These are phyloP conservation scores for Polymixis lichenea DNA, from an alignment of 2,888 invertebrate genomes.

Conservation along the genomic window DNA sequence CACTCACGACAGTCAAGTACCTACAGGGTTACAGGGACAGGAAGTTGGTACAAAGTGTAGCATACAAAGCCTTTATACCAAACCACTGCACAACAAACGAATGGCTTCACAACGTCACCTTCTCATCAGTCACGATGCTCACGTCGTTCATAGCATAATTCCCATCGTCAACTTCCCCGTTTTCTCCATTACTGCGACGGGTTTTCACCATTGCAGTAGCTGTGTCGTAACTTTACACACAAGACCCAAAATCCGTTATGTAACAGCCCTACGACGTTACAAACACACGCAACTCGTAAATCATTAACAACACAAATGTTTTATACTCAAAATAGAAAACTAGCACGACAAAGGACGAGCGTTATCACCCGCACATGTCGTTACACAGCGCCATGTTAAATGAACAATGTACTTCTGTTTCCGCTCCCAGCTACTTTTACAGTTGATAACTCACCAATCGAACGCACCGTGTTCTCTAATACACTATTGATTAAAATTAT, in stretches of 20 bases:
- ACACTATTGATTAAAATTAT: conserved; percentile 59
- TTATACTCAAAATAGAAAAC: conserved; percentile 76
- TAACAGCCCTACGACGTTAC: conserved; percentile 77
- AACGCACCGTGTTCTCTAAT: conserved; percentile 70
- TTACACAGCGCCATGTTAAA: conserved; percentile 87
- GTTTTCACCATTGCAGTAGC: conserved; percentile 89
- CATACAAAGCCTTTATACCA: conserved; percentile 74
- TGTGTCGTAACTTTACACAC: conserved; percentile 81
- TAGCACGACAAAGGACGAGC: conserved; percentile 84
- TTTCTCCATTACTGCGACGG: conserved; percentile 90
- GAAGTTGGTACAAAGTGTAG: conserved; percentile 77
- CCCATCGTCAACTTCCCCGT: conserved; percentile 88
- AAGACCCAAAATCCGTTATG: conserved; percentile 79
- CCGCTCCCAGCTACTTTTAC: conserved; percentile 69
- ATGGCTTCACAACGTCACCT: conserved; percentile 84
- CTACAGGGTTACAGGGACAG: conserved; percentile 79
- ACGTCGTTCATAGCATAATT: conserved; percentile 87
- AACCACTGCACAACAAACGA: conserved; percentile 72
- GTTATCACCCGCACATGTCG: conserved; percentile 88
- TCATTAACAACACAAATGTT: conserved; percentile 71
- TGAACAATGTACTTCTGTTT: conserved; percentile 77
- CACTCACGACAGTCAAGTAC: conserved; percentile 68
- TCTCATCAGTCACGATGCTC: conserved; percentile 88
- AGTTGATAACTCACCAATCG: conserved; percentile 81
- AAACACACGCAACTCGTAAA: conserved; percentile 76